Evolutionary conservation across 2,888 invertebrate species (phyloP), one percentile per base, ranked within the genome.

Genomic region (Sylvicola cinctus): DNA sequence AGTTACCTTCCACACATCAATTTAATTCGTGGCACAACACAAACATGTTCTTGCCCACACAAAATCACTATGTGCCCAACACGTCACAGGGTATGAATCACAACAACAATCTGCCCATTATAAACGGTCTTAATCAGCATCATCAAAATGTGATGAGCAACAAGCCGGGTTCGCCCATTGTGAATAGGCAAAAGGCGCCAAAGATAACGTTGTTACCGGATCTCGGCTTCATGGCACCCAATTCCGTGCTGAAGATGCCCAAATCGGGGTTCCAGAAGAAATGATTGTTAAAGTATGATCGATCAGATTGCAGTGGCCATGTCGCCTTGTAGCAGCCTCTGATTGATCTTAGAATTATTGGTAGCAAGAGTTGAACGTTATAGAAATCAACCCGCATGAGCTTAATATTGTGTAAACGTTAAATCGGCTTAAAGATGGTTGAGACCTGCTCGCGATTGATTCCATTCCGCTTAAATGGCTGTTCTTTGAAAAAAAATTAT

Each of bases 191-290:
- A 41, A 48, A 51, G 29, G 49, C 53, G 16, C 55, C 62, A 12
- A 61, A 58, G 46, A 61, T 64, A 46, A 60, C 63, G 0, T 46
- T 62, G 27, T 52, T 67, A 44, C 67, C 67, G 4, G 65, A 67
- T 44, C 51, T 66, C 43, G 62, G 65, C 41, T 67, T 66, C 48
- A 54, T 62, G 38, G 60, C 63, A 23, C 62, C 65, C 3, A 57
- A 52, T 46, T 49, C 44, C 43, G 33, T 44, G 14, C 36, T 43
- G 7, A 52, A 49, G 34, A 43, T 55, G 42, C 52, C 55, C 29
- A 52, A 51, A 38, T 48, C 49, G 38, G 51, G 48, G 43, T 50
- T 52, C 31, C 45, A 46, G 40, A 55, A 54, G 43, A 55, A 55
- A 55, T 55, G 55, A 55, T 56, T 49, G 44, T 52, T 49, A 46